Percentiles rank a stretch among this genome's conserved stretches.
Evolutionary conservation across 2,888 invertebrate species (phyloP).

Genomic region (Eilema depressum): DNA sequence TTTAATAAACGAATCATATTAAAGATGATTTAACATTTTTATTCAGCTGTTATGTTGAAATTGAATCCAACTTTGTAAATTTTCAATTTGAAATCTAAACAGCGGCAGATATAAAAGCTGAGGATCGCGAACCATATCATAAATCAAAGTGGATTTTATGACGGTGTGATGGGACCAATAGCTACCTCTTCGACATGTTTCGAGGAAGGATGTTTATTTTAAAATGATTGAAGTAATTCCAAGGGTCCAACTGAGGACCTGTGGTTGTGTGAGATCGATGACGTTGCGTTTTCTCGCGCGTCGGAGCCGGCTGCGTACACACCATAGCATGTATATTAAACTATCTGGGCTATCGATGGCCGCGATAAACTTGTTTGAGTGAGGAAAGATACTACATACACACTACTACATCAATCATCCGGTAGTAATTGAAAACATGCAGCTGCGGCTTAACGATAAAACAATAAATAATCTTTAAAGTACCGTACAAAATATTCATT

Average conservation of each 20-base stretch:
- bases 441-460: constrained; percentile 68
- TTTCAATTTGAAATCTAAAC: constrained; percentile 43
- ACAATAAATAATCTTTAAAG: constrained; percentile 64
- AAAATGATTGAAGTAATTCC: constrained; percentile 76
- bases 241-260: constrained; percentile 63
- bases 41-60: not conserved
- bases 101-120: constrained; percentile 67
- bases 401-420: constrained; percentile 75
- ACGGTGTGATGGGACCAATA: constrained; percentile 63
- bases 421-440: constrained; percentile 78
- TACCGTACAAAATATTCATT: constrained; percentile 53
- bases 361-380: constrained; percentile 78
- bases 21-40: constrained; percentile 10
- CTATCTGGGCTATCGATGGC: constrained; percentile 74
- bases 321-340: constrained; percentile 78
- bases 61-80: constrained; percentile 15
- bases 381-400: constrained; percentile 69
- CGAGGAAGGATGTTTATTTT: constrained; percentile 80
- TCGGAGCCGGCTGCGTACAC: constrained; percentile 58
- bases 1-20: constrained; percentile 19
- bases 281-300: constrained; percentile 73
- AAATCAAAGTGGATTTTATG: constrained; percentile 75
- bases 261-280: constrained; percentile 74
- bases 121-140: constrained; percentile 63
- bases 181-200: constrained; percentile 68